A percentile compares a stretch with the other conserved stretches of the same genome.
These are phyloP conservation scores for Python bivittatus DNA, from an alignment of 2,113 vertebrate species.

Conservation along the genomic window DNA sequence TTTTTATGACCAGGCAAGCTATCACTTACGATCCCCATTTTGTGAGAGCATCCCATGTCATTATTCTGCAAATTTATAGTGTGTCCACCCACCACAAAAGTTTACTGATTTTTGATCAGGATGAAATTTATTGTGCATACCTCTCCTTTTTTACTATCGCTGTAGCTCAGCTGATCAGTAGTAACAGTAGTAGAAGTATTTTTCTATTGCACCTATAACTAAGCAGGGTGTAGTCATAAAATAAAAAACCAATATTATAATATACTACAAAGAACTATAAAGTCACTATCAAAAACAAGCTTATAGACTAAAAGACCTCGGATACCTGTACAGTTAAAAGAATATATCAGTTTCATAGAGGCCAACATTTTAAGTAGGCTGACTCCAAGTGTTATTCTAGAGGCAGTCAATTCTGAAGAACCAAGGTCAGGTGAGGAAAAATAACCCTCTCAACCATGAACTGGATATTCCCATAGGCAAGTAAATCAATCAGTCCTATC, in stretches of 20 bases:
- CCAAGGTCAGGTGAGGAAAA: neutral
- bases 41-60: neutral
- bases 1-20: neutral
- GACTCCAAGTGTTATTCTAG: neutral
- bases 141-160: neutral
- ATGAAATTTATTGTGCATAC: neutral
- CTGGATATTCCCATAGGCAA: neutral
- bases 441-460: neutral
- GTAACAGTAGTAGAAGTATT: too few relatives aligned
- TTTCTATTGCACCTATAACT: neutral
- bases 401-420: neutral
- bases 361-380: too few relatives aligned
- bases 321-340: neutral
- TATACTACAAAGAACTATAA: neutral
- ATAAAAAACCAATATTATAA: neutral
- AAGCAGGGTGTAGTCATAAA: neutral
- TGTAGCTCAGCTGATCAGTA: neutral
- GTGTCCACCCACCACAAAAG: neutral
- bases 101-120: neutral
- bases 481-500: neutral
- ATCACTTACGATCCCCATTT: neutral
- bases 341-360: too few relatives aligned
- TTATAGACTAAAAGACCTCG: neutral
- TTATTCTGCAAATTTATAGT: neutral
- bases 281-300: neutral